Evolutionary conservation across 2,797 vertebrate genomes (phyloP), one percentile per base, ranked within the genome.

Genomic region (Pogonophryne albipinna): DNA sequence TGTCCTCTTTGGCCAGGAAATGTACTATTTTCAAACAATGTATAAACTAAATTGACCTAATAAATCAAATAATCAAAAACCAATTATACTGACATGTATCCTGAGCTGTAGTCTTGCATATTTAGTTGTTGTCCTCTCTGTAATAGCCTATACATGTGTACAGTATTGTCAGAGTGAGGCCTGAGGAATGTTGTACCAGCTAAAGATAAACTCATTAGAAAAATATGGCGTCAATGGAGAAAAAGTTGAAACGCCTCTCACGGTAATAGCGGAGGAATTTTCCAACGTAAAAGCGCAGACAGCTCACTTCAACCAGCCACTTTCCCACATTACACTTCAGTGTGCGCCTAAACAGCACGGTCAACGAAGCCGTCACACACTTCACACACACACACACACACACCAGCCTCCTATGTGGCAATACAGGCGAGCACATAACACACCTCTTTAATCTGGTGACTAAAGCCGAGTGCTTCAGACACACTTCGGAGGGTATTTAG

Each of bases 361-460:
- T 56, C 49, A 84, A 79, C 50, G 9, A 60, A 63, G 55, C 68
- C 13, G 11, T 59, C 75, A 66, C 3, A 66, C 3, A 80, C 81
- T 83, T 85, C 74, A 23, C 23, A 23, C 23, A 27, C 27, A 27
- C 71, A 79, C 71, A 79, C 59, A 75, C 78, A 87, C 72, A 87
- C 74, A 61, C 4, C 67, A 51, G 79, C 82, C 74, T 85, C n/a
- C n/a, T n/a, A 53, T 74, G 82, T 82, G 81, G 5, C 72, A 88
- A 89, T 67, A 64, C 52, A 74, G 71, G 57, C 60, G 65, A 50
- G 16, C 58, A 74, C 76, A 80, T 67, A 46, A 84, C 82, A 67
- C 31, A 49, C 51, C 78, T 77, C 50, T 89, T 82, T 87, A 76
- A 76, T 85, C 71, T 82, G 74, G 84, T 66, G 84, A 84, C 71